phyloP scores from a whole-genome alignment of 2,113 vertebrate genomes.

The Burhinus oedicnemus region DNA sequence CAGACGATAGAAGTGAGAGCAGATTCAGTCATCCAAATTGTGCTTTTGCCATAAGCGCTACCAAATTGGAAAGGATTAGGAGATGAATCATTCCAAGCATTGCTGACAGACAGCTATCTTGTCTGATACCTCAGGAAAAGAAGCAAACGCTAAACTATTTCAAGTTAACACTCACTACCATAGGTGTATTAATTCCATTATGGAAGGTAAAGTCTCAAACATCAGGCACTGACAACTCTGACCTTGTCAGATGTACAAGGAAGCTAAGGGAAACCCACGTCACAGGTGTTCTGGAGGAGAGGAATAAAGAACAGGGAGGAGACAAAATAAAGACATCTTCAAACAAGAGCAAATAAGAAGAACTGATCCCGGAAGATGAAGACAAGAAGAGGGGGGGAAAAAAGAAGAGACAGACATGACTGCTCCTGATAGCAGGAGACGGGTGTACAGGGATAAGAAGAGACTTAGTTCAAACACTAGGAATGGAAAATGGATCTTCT shows the following conservation, averaged over 20 bases:
- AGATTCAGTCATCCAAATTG: not conserved
- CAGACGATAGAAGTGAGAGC: not conserved
- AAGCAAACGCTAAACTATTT: not conserved
- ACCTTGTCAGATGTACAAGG: not conserved
- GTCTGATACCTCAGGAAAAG: not conserved
- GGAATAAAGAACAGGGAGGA: not conserved
- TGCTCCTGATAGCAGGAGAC: not conserved
- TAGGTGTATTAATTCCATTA: not conserved
- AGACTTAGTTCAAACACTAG: not conserved
- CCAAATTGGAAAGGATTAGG: not conserved
- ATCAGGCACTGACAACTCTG: not conserved
- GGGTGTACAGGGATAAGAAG: not conserved
- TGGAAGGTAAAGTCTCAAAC: not conserved
- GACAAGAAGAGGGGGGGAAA: fast-evolving
- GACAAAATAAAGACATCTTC: not conserved
- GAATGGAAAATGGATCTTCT: not conserved
- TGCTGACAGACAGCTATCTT: not conserved
- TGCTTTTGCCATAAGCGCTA: not conserved
- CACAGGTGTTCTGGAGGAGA: not conserved
- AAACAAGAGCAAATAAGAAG: not conserved
- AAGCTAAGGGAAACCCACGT: not conserved
- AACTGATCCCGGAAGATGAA: not conserved
- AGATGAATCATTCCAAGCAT: not conserved
- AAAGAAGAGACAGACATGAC: not conserved
- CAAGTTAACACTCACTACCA: not conserved